These are phyloP conservation scores for Etheostoma spectabile DNA, from an alignment of 2,113 vertebrate species.

Conservation along the genomic window DNA sequence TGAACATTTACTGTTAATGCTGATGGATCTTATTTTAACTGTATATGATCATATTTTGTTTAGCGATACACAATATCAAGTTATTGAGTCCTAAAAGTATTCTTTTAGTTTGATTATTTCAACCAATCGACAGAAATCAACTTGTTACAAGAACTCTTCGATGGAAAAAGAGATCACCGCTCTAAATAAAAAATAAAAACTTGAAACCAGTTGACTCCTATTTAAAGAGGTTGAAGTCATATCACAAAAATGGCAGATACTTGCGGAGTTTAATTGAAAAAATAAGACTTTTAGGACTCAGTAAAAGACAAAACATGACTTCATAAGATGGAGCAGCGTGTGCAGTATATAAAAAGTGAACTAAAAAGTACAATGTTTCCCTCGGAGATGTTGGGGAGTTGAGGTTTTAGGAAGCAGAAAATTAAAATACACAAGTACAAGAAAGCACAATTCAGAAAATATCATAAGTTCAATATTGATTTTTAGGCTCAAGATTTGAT, in stretches of 20 bases:
- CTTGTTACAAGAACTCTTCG: background rate
- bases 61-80: background rate
- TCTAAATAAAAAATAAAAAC: background rate
- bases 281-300: background rate
- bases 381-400: background rate
- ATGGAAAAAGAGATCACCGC: background rate
- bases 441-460: background rate
- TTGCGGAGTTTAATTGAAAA: background rate
- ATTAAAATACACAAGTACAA: background rate
- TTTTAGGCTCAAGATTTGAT: too few species aligned
- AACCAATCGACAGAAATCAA: background rate
- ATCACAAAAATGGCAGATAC: background rate
- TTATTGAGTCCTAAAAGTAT: background rate
- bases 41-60: background rate
- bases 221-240: background rate
- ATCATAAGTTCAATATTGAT: too few species aligned
- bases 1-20: too few species aligned
- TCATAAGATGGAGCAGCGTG: background rate
- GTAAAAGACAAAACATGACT: background rate
- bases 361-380: background rate
- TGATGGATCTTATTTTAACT: background rate
- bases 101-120: background rate
- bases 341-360: background rate
- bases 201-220: background rate
- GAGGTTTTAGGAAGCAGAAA: background rate